Evolutionary conservation across 2,113 vertebrate species (phyloP).

Genomic region (Syngnathus scovelli): DNA sequence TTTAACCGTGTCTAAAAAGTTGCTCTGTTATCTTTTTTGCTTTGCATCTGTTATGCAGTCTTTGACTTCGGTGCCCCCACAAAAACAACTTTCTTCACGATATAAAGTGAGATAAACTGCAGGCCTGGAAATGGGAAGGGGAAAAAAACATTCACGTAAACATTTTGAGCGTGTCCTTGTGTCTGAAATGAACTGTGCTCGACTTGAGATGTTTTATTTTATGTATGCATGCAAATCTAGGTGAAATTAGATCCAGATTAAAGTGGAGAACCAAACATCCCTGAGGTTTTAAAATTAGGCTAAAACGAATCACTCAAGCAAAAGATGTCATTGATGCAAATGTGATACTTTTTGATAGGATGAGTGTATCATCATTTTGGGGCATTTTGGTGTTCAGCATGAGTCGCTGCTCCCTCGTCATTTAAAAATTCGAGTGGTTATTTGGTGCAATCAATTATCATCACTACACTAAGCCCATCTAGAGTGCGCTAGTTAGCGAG

Average conservation of each 20-base stretch:
- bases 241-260: not conserved
- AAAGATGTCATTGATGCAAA: not conserved
- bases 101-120: not conserved
- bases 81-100: not conserved
- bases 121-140: not conserved
- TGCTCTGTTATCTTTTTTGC: not conserved
- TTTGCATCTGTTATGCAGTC: not conserved
- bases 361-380: not conserved
- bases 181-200: slow-evolving; percentile 1
- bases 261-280: not conserved
- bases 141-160: not conserved
- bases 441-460: not conserved
- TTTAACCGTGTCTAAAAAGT: not conserved
- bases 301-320: not conserved
- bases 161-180: slow-evolving; percentile 7
- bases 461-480: not conserved
- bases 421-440: not conserved
- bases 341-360: not conserved
- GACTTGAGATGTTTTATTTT: not conserved
- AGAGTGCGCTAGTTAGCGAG: not conserved
- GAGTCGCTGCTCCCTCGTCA: too few relatives aligned
- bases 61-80: not conserved
- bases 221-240: not conserved
- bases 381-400: too few relatives aligned
- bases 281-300: not conserved